These are phyloP conservation scores for Saccostrea glomerata DNA, from an alignment of 1,140 invertebrate species.

Conservation along the genomic window DNA sequence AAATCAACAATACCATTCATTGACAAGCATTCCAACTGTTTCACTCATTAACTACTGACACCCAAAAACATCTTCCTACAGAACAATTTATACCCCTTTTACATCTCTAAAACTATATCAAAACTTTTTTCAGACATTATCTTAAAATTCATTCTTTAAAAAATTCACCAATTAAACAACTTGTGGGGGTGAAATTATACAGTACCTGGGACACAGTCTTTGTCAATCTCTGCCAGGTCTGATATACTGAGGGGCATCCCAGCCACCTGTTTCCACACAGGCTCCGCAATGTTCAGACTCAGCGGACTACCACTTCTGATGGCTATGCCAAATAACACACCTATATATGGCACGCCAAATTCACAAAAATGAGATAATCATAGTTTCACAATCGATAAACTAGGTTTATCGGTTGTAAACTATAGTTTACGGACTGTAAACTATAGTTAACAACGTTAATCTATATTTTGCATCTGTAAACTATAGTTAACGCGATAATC, in stretches of 20 bases:
- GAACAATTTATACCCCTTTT: not conserved
- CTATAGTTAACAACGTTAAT: no score
- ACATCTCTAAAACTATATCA: not conserved
- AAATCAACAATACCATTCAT: not conserved
- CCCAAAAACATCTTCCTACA: not conserved
- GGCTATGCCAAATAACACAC: slow-evolving; percentile 94
- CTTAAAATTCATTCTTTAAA: not conserved
- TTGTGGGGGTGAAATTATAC: not conserved
- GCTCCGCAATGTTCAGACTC: slow-evolving; percentile 93
- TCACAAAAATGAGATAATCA: no score
- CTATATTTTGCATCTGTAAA: no score
- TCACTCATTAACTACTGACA: not conserved
- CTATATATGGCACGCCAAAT: no score
- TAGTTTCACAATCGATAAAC: no score
- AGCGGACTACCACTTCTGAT: slow-evolving; percentile 96
- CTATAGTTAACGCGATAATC: no score
- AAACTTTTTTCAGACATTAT: not conserved
- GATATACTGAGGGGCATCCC: slow-evolving; percentile 82
- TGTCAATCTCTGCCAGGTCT: slow-evolving; percentile 93
- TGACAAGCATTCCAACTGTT: not conserved
- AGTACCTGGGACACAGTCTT: slow-evolving; percentile 93
- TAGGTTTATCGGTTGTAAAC: no score
- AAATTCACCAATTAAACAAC: not conserved
- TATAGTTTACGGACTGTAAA: no score
- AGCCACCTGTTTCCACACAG: slow-evolving; percentile 86